A percentile compares a stretch with the other conserved stretches of the same genome.
Evolutionary conservation across 2,113 vertebrate genomes (phyloP).

Genomic region (Oncorhynchus tshawytscha): DNA sequence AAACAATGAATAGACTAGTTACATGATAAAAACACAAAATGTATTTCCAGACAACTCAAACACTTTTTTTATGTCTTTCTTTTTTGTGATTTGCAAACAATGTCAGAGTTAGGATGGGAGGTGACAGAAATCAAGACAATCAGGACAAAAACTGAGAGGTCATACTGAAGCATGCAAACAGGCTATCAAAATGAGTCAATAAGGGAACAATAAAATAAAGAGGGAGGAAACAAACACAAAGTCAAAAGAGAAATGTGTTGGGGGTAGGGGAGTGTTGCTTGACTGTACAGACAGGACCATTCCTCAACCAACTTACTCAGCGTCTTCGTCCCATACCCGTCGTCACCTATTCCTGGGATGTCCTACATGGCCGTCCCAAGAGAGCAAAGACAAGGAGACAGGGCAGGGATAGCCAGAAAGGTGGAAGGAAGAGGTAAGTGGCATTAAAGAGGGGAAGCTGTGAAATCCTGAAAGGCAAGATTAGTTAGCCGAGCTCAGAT

Average conservation of each 20-base stretch:
- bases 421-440: constrained; percentile 89
- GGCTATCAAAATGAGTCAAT: constrained; percentile 16
- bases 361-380: constrained; percentile 92
- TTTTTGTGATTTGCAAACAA: constrained; percentile 1
- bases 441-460: constrained; percentile 77
- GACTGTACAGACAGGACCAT: constrained; percentile 73
- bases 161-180: constrained; percentile 43
- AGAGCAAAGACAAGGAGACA: constrained; percentile 82
- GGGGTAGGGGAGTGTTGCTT: neutral
- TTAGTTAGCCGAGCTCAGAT: constrained; percentile 11
- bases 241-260: constrained; percentile 20
- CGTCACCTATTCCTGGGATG: constrained; percentile 98
- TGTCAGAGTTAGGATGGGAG: neutral
- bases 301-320: constrained; percentile 96
- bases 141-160: constrained; percentile 21
- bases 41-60: neutral
- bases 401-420: constrained; percentile 85
- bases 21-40: neutral
- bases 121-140: constrained; percentile 1
- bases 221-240: neutral
- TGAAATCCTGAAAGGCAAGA: constrained; percentile 54
- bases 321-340: constrained; percentile 99
- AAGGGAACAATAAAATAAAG: constrained; percentile 6
- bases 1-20: neutral
- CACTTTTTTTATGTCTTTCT: neutral